phyloP scores from a whole-genome alignment of 2,797 vertebrate genomes.

The Acestrorhynchus altus region DNA sequence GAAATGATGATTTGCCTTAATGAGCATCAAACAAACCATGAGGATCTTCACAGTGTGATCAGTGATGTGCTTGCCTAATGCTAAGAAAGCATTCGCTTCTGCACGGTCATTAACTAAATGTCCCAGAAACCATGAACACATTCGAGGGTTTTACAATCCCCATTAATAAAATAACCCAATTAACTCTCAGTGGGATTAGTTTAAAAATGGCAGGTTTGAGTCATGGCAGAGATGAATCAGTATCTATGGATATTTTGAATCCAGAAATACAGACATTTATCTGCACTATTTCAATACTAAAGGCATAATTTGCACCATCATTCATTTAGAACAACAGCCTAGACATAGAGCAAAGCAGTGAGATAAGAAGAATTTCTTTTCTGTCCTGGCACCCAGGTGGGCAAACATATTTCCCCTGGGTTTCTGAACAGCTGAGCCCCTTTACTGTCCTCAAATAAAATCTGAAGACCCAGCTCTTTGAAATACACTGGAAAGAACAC shows the following conservation, averaged over 20 bases:
- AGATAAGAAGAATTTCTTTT: neutral
- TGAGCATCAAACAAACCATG: neutral
- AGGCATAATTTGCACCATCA: neutral
- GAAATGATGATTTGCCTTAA: neutral
- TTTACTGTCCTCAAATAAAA: neutral
- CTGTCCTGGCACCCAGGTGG: neutral
- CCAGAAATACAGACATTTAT: neutral
- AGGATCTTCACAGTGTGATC: neutral
- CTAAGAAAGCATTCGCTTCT: neutral
- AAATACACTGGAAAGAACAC: neutral
- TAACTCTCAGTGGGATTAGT: neutral
- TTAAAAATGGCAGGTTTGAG: constrained; percentile 10
- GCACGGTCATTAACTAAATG: neutral
- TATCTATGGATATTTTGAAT: neutral
- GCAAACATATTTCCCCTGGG: neutral
- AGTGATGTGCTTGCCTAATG: neutral
- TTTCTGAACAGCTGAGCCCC: neutral
- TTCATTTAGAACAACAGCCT: neutral
- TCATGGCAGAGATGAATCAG: neutral
- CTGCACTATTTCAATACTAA: neutral
- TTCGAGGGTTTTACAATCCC: constrained; percentile 3
- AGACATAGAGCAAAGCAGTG: neutral
- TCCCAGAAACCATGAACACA: constrained; percentile 13
- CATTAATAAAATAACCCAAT: neutral
- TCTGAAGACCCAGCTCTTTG: neutral